These are phyloP conservation scores for Marmota flaviventris DNA, from an alignment of 2,113 vertebrate genomes.

Conservation along the genomic window DNA sequence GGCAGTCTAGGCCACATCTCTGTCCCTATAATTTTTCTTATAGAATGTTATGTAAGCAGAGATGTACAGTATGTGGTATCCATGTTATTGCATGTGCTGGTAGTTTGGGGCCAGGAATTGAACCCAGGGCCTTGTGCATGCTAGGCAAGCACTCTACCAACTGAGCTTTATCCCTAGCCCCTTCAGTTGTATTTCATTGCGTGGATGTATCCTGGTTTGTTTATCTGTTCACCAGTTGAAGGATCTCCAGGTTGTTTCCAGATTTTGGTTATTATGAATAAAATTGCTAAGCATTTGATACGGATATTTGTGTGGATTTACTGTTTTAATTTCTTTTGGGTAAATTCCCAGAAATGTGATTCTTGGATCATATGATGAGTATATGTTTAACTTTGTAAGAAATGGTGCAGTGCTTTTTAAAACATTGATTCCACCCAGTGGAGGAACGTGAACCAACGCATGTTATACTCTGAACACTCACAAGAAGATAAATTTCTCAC, in stretches of 20 bases:
- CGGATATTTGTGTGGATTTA: neutral
- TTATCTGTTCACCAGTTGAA: neutral
- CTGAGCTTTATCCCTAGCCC: no score
- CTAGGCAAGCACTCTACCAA: no score
- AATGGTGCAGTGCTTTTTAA: constrained; percentile 10
- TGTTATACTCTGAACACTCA: neutral
- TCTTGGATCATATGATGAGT: neutral
- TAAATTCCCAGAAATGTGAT: neutral
- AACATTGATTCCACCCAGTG: neutral
- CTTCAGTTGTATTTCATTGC: neutral
- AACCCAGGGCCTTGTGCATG: no score
- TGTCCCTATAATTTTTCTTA: neutral
- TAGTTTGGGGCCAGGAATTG: neutral
- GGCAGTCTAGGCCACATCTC: neutral
- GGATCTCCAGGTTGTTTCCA: neutral
- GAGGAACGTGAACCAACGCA: neutral
- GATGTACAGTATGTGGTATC: no score
- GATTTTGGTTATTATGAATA: neutral
- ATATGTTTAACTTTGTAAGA: neutral
- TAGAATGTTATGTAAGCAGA: neutral
- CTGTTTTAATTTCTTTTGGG: neutral
- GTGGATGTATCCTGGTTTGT: neutral
- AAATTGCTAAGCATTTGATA: neutral
- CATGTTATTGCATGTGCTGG: neutral
- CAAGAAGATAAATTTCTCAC: constrained; percentile 4